phyloP scores from a whole-genome alignment of 2,113 vertebrate genomes.

The Oreochromis tanganicae region DNA sequence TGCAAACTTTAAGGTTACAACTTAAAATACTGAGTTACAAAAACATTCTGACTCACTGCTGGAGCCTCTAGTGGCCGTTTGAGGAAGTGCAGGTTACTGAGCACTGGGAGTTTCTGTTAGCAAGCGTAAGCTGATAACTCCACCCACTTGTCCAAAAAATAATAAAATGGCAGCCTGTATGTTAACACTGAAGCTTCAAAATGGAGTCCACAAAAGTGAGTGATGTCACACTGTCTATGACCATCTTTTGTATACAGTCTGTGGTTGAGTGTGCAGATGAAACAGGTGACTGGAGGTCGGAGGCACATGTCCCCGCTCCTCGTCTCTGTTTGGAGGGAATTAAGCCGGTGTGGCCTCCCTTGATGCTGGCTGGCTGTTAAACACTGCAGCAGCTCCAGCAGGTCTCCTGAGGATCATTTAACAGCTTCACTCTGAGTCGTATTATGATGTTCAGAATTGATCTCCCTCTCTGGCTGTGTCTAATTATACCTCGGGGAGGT shows the following conservation, averaged over 20 bases:
- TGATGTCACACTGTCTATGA: background rate
- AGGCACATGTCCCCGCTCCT: background rate
- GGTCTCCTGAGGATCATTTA: constrained; percentile 36
- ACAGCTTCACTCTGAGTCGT: constrained; percentile 41
- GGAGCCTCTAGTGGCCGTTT: background rate
- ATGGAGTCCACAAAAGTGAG: background rate
- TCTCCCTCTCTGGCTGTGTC: constrained; percentile 24
- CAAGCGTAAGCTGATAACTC: background rate
- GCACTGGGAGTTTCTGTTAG: background rate
- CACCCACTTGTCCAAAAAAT: background rate
- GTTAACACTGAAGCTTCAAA: background rate
- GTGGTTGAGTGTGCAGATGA: background rate
- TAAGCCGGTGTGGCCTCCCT: background rate
- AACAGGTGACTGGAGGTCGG: background rate
- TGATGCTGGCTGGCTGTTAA: background rate
- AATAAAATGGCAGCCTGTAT: background rate
- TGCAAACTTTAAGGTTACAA: background rate
- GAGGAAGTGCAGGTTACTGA: background rate
- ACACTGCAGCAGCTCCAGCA: background rate
- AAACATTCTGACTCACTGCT: background rate
- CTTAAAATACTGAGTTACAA: background rate
- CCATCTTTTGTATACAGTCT: background rate
- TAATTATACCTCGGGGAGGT: constrained; percentile 55
- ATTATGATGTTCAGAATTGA: constrained; percentile 47
- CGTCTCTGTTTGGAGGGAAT: background rate